Percentiles rank a stretch among this genome's conserved stretches.
Conservation (phyloP, 35 echinoderm and acorn worm genomes). For the Heliocidaris tuberculata region DNA sequence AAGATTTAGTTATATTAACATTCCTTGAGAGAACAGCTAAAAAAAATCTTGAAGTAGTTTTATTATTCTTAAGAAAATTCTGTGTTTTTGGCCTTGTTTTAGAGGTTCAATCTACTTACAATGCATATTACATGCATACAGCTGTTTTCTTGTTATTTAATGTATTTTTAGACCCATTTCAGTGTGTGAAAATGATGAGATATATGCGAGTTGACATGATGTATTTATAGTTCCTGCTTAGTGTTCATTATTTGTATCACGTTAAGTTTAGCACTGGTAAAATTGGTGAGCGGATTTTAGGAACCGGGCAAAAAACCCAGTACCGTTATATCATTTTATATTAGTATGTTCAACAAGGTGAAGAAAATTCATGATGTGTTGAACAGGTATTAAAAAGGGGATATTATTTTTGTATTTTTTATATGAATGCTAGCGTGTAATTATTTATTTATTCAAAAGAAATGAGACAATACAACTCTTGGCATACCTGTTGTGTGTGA, state of each 20-base stretch:
- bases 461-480: neutral
- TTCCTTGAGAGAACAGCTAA: neutral
- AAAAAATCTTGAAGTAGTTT: neutral
- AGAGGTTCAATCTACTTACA: neutral
- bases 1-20: neutral
- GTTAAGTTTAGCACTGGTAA: neutral
- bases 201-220: neutral
- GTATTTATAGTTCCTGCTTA: neutral
- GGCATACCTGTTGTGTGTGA: neutral
- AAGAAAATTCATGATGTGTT: neutral
- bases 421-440: neutral
- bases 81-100: neutral
- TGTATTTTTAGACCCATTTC: neutral
- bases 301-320: too few species aligned
- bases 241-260: neutral
- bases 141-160: neutral
- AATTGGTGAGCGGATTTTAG: neutral
- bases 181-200: neutral
- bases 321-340: too few species aligned
- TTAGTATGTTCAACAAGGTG: too few species aligned
- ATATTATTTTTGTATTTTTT: neutral
- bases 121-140: neutral
- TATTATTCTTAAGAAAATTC: neutral
- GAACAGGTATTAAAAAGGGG: neutral
- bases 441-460: neutral